Base-by-base conservation (phyloP, 2,113 vertebrate species). In the Cisticola juncidis region DNA sequence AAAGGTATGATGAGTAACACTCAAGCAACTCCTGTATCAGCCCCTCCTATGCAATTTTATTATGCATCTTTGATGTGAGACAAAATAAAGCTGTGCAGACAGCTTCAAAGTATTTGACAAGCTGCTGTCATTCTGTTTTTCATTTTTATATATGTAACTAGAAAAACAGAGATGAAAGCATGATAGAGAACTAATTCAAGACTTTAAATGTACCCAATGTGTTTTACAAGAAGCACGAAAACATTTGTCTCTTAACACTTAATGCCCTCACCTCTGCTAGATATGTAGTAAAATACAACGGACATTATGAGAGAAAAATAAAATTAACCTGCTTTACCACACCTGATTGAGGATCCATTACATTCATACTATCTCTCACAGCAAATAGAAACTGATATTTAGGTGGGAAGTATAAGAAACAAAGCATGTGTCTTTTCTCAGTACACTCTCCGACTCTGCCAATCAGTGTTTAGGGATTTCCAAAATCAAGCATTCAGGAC, bases 31-130 rank as follows among this genome's bases (percentile, higher is more conserved):
- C 51, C 45, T 31, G 1, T 62, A 66, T 71, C 53, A 79, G 61
- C 66, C 53, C 36, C 73, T 95, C 86, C 84, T 79, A 92, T 48
- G 66, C 62, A 95, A 94, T 91, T 91, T 65, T 48, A 64, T 79
- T 87, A 79, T 53, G 28, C 16, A 57, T 79, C 89, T 71, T 86
- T 96, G 47, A 89, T 53, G 72, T 74, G 50, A 64, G 40, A 78
- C 33, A 68, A 88, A 94, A 95, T 44, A 78, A 84, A 91, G 56
- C 26, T 70, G 50, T 29, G 51, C 35, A 89, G 36, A n/a, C n/a
- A n/a, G 40, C 53, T 92, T 71, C 44, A 77, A 86, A 84, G 36
- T 25, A 23, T 31, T 38, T 54, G 66, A 35, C 29, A 61, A 71
- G n/a, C 5, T 33, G 26, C 56, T 91, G 89, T 86, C 23, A 71